phyloP scores from a whole-genome alignment of 2,888 invertebrate species.

The Eupithecia vulgata region DNA sequence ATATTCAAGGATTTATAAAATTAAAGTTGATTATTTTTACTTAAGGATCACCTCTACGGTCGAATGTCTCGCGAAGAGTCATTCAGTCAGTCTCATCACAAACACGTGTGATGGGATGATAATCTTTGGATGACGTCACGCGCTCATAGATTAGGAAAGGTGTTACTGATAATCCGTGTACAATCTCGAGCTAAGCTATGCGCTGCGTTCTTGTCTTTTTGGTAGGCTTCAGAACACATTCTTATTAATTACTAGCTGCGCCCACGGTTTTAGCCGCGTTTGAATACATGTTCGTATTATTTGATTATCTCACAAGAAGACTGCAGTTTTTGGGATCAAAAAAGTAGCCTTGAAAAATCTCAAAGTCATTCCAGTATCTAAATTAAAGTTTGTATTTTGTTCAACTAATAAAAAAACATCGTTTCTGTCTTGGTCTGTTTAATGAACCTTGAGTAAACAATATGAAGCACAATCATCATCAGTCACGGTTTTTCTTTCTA shows the following conservation, averaged over 20 bases:
- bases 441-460: no score
- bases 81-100: no score
- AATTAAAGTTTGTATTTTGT: no score
- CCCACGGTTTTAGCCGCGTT: neutral
- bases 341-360: neutral
- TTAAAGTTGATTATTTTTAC: neutral
- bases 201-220: neutral
- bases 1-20: neutral
- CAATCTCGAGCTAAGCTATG: neutral
- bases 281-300: neutral
- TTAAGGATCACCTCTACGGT: neutral
- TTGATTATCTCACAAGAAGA: neutral
- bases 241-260: neutral
- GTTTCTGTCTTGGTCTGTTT: no score
- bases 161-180: neutral
- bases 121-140: neutral
- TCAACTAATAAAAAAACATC: no score
- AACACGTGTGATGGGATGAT: neutral
- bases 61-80: neutral
- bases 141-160: neutral
- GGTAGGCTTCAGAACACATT: neutral
- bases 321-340: neutral
- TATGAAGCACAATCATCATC: no score
- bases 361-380: no score
- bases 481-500: no score